Evolutionary conservation across 2,888 invertebrate species (phyloP).

Genomic region (Poecilus cupreus): DNA sequence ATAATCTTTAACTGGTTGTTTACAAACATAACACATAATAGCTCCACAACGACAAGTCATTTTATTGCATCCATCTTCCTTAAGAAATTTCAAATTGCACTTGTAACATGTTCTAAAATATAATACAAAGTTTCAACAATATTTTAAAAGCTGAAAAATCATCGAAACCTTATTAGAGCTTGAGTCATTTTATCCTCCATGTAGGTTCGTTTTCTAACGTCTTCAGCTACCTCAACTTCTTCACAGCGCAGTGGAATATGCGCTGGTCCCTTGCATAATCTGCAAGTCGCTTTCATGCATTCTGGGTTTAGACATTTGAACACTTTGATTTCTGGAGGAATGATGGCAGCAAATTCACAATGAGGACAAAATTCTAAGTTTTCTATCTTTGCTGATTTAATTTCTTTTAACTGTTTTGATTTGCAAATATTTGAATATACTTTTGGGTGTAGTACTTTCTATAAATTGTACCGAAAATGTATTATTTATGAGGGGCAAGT

Average conservation of each 20-base stretch:
- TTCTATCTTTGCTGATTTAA: constrained; percentile 74
- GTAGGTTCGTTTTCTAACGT: constrained; percentile 70
- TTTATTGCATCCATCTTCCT: constrained; percentile 76
- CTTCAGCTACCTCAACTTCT: constrained; percentile 72
- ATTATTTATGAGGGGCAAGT: too few species aligned
- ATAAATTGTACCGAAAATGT: background rate
- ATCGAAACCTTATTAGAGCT: constrained; percentile 71
- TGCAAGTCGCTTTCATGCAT: constrained; percentile 76
- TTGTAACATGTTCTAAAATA: constrained; percentile 72
- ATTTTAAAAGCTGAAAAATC: too few species aligned
- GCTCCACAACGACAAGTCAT: constrained; percentile 77
- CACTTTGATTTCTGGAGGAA: constrained; percentile 70
- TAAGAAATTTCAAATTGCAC: constrained; percentile 74
- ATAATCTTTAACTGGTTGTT: constrained; percentile 74
- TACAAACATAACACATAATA: constrained; percentile 76
- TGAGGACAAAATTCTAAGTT: constrained; percentile 76
- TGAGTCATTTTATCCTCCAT: constrained; percentile 77
- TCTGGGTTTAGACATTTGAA: constrained; percentile 76
- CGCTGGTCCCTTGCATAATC: constrained; percentile 73
- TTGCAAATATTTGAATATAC: constrained; percentile 73
- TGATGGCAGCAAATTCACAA: constrained; percentile 76
- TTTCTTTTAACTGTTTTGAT: constrained; percentile 74
- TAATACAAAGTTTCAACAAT: too few species aligned
- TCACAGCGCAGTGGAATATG: constrained; percentile 75
- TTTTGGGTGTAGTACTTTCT: constrained; percentile 68